These are phyloP conservation scores for Eupeodes latifasciatus DNA, from an alignment of 2,888 invertebrate species.

Conservation along the genomic window DNA sequence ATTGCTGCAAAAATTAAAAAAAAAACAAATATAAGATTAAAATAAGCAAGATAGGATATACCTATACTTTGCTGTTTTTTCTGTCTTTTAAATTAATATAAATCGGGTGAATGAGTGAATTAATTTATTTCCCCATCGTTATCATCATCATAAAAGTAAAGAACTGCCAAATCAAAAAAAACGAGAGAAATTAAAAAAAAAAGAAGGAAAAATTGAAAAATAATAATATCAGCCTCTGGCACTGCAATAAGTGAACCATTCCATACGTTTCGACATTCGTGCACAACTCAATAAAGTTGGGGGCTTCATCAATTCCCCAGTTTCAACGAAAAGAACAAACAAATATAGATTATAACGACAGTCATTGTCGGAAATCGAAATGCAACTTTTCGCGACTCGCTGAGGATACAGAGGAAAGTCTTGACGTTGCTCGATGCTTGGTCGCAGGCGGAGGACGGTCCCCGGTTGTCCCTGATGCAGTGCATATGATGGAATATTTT, in stretches of 20 bases:
- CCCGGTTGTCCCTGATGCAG: too few species aligned
- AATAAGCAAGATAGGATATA: too few species aligned
- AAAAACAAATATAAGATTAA: too few species aligned
- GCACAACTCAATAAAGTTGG: slow-evolving; percentile 13
- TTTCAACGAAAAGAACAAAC: slow-evolving; percentile 46
- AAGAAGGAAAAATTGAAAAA: slow-evolving; percentile 6
- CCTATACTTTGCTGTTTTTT: too few species aligned
- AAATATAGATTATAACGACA: slow-evolving; percentile 49
- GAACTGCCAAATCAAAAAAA: too few species aligned
- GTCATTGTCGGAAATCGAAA: slow-evolving; percentile 53
- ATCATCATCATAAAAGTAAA: too few species aligned
- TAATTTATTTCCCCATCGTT: too few species aligned
- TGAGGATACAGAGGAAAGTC: background rate
- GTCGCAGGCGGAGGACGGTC: background rate
- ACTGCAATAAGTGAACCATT: slow-evolving; percentile 35
- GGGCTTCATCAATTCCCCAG: background rate
- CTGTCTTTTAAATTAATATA: too few species aligned
- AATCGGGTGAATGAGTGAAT: too few species aligned
- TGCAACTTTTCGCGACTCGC: background rate
- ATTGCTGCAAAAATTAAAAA: too few species aligned
- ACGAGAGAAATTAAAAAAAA: too few species aligned
- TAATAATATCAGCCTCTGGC: slow-evolving; percentile 28
- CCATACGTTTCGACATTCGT: background rate
- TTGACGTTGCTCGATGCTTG: background rate
- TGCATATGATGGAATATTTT: background rate